Conservation (phyloP, 2,888 invertebrate species). For the Drosophila formosana region DNA sequence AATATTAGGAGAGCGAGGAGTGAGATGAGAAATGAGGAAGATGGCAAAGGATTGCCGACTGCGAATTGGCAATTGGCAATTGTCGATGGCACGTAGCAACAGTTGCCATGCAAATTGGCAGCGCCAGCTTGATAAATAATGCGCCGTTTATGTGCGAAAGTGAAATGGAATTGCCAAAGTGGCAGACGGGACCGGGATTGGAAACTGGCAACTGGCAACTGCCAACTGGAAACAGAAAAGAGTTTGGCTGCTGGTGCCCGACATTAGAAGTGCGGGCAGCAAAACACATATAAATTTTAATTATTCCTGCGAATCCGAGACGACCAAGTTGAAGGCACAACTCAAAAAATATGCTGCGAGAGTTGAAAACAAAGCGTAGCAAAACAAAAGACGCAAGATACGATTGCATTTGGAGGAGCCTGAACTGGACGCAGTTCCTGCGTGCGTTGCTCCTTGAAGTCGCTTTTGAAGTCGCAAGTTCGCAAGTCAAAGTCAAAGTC, state of each 20-base stretch:
- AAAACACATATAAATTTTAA: constrained; percentile 79
- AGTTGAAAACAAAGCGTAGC: constrained; percentile 43
- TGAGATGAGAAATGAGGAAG: background rate
- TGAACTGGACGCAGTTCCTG: background rate
- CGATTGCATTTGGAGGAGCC: constrained; percentile 66
- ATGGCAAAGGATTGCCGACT: background rate
- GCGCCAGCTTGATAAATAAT: constrained; percentile 61
- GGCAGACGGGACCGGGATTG: constrained; percentile 23
- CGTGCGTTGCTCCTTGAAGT: constrained; percentile 13
- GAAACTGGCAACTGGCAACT: constrained; percentile 1
- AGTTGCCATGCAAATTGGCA: constrained; percentile 71
- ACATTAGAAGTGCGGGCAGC: constrained; percentile 47
- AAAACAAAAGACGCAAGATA: constrained; percentile 58
- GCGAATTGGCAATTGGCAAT: constrained; percentile 29
- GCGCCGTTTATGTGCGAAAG: constrained; percentile 70
- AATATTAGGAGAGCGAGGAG: constrained; percentile 21
- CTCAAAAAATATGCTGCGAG: background rate
- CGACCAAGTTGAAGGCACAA: constrained; percentile 29
- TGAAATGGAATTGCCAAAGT: constrained; percentile 62
- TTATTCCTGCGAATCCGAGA: constrained; percentile 70
- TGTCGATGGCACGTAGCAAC: constrained; percentile 53
- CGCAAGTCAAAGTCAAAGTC: constrained; percentile 33
- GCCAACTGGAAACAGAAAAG: too few species aligned
- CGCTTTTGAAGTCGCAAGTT: constrained; percentile 17
- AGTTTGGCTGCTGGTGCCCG: background rate